Evolutionary conservation across 2,888 invertebrate species (phyloP), one percentile per base, ranked within the genome.

Genomic region (Metellina segmentata): DNA sequence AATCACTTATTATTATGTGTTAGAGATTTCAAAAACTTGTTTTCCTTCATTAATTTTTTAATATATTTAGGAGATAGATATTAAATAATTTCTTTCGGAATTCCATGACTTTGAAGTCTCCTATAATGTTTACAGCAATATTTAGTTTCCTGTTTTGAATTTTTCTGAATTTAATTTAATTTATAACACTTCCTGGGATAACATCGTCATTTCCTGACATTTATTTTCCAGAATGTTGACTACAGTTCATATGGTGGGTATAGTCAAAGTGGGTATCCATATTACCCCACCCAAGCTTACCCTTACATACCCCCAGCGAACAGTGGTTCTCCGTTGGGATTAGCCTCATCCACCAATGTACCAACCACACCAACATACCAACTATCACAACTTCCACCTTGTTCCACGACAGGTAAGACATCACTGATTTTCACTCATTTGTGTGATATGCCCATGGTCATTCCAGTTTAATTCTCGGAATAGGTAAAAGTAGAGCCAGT

Each of bases 351-450:
- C 19, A 13, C 92, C 19, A 89, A 85, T 77, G 90, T 90, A 81
- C 89, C 93, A 79, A 85, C 90, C 13, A 89, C 90, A 51, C 90
- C 92, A 51, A 93, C 93, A n/a, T 93, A 93, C 81, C 93, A 93
- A 69, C 88, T 93, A 34, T 82, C 93, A 19, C 93, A 93, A 89
- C 90, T 93, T 34, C 93, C 93, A 81, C 91, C 92, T 19, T 90
- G 91, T 82, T 83, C 89, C 16, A 93, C 90, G 19, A 61, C 91
- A 87, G 93, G 93, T 93, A 79, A 86, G 77, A 13, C 0, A 11
- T 61, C 34, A 34, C 34, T 34, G 34, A 34, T 34, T 34, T 34
- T 34, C 34, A 34, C 34, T 34, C 34, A 34, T 34, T 34, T 34
- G 34, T 34, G 34, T 34, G 34, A 34, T 34, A 34, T 34, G 34